Evolutionary conservation across 1,140 invertebrate genomes (phyloP).

Genomic region (Paralvinella palmiformis): DNA sequence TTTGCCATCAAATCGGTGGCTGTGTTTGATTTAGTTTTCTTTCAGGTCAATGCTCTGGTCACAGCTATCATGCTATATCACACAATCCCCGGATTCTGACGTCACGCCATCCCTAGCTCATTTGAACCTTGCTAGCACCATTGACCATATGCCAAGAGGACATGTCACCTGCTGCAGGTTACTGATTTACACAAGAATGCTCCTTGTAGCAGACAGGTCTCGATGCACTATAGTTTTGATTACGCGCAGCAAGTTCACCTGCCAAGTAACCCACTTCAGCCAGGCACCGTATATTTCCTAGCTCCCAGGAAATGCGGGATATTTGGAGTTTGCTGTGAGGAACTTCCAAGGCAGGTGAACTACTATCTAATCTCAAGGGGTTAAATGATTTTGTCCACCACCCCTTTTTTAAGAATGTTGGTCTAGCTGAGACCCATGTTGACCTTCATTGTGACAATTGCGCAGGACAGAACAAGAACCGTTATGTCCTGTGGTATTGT

Average conservation of each 20-base stretch:
- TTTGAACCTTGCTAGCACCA: no score
- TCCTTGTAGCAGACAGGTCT: conserved; percentile 5
- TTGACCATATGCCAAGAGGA: conserved; percentile 1
- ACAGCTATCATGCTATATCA: no score
- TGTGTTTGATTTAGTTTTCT: no score
- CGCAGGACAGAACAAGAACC: conserved; percentile 31
- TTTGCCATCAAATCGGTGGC: no score
- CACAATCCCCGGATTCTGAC: no score
- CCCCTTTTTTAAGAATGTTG: conserved; percentile 23
- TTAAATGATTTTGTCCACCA: conserved; percentile 21
- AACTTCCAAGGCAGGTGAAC: conserved; percentile 20
- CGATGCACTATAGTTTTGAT: conserved; percentile 17
- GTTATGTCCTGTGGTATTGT: conserved; percentile 28
- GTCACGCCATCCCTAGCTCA: no score
- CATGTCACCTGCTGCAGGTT: neutral
- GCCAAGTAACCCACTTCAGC: conserved; percentile 13
- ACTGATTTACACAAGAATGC: neutral
- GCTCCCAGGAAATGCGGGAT: conserved; percentile 13
- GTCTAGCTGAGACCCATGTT: conserved; percentile 19
- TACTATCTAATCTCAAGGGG: conserved; percentile 21
- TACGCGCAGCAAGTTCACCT: conserved; percentile 18
- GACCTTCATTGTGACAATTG: conserved; percentile 16
- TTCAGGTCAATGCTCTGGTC: no score
- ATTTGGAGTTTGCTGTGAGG: conserved; percentile 18
- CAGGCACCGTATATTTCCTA: conserved; percentile 13